Conservation (phyloP, 1,140 invertebrate species). For the Pararge aegeria region DNA sequence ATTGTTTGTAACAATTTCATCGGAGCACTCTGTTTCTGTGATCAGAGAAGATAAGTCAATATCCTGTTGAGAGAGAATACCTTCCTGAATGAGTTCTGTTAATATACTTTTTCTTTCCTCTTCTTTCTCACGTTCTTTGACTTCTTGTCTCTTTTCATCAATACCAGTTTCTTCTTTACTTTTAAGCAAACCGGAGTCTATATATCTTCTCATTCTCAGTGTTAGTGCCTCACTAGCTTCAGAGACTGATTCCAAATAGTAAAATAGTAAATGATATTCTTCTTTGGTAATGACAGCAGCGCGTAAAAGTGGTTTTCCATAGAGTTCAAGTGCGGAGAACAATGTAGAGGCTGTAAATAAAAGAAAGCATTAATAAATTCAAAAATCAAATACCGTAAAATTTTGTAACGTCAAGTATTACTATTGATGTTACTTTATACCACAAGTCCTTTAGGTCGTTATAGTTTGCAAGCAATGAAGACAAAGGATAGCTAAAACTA, state of each 20-base stretch:
- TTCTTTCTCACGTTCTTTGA: conserved; percentile 35
- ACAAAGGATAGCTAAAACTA: too few species aligned
- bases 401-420: background rate
- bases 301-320: conserved; percentile 69
- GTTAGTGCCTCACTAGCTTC: conserved; percentile 72
- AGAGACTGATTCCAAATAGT: conserved; percentile 73
- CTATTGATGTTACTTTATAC: too few species aligned
- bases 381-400: background rate
- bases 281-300: conserved; percentile 71
- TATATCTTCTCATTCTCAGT: conserved; percentile 72
- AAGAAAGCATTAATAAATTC: conserved; percentile 16
- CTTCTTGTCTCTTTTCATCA: conserved; percentile 27
- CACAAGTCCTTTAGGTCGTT: too few species aligned
- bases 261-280: conserved; percentile 73
- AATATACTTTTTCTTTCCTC: conserved; percentile 65
- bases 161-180: conserved; percentile 44
- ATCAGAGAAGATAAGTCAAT: conserved; percentile 63
- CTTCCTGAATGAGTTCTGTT: conserved; percentile 72
- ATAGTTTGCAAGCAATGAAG: too few species aligned
- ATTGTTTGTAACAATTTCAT: conserved; percentile 39
- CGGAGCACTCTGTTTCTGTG: conserved; percentile 52
- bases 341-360: conserved; percentile 71
- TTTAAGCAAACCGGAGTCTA: conserved; percentile 70
- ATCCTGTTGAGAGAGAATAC: conserved; percentile 66
- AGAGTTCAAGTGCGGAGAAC: conserved; percentile 71